Conservation (phyloP, 2,888 invertebrate genomes). For the Drosophila lutescens region DNA sequence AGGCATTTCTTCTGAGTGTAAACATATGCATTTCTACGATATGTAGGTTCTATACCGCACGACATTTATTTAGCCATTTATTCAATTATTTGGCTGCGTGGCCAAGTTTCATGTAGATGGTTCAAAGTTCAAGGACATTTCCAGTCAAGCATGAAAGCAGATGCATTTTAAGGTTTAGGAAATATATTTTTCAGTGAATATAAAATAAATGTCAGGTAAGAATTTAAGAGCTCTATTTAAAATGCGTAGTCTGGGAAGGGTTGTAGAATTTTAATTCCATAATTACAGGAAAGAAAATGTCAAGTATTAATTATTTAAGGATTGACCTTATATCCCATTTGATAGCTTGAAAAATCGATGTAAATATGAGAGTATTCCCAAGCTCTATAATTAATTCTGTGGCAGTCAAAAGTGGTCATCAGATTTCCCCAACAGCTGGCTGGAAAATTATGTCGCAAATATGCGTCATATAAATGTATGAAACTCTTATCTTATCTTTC, state of each 20-base stretch:
- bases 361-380: not conserved
- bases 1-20: conserved; percentile 4
- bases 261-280: not conserved
- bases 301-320: conserved; percentile 1
- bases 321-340: not conserved
- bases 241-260: not conserved
- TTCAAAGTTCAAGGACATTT: conserved; percentile 42
- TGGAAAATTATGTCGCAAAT: conserved; percentile 1
- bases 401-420: conserved; percentile 1
- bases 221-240: not conserved
- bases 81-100: conserved; percentile 20
- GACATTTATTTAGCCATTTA: not conserved
- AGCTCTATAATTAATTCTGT: conserved; percentile 19
- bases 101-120: conserved; percentile 31
- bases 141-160: conserved; percentile 14
- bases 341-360: conserved; percentile 10
- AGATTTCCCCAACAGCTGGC: conserved; percentile 1
- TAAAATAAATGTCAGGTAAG: not conserved
- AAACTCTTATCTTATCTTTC: conserved; percentile 35
- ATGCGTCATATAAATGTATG: not conserved
- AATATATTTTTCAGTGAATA: not conserved
- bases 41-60: not conserved
- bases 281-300: not conserved
- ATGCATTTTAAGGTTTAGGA: not conserved
- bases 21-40: not conserved